Evolutionary conservation across 2,888 invertebrate species (phyloP), one percentile per base, ranked within the genome.

Genomic region (Perithous albicinctus): DNA sequence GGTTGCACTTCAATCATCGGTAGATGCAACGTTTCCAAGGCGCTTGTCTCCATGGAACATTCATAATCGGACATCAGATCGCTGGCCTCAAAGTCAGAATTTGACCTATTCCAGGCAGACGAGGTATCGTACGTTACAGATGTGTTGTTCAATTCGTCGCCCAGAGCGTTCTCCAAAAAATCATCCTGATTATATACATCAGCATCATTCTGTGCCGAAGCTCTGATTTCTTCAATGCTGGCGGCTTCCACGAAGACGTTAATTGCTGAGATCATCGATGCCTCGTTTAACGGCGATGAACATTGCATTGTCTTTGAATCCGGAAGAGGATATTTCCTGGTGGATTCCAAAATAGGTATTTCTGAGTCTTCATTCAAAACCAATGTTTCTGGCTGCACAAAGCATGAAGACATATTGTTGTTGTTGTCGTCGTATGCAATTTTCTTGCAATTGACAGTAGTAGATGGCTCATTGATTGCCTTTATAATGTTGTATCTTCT

Each of bases 71-170:
- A 59, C 15, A 59, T 18, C 2, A 59, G 15, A 32, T 59, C 59
- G 35, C 59, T 59, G 32, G 35, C 59, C 6, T 35, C 35, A 12
- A 32, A 59, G 15, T 59, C 59, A 0, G 59, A 59, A 6, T 15
- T 6, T 10, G 59, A 15, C 8, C 18, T 32, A 1, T 59, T 3
- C 15, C 15, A 5, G 32, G 10, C 59, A 5, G 32, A 51, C 26
- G 26, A 8, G 7, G 15, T 15, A 8, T 18, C 59, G 8, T 59
- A 59, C 15, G 59, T 59, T 7, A 59, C 32, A 15, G 59, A 59
- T 6, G 59, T 35, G 59, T 59, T 59, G 59, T 59, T 59, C 59
- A 59, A 59, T 32, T 59, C 59, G 32, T 59, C 59, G 59, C 59
- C 59, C 15, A 59, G 8, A 18, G 59, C 59, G 10, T 15, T n/a